Evolutionary conservation across 2,888 invertebrate species (phyloP), one percentile per base, ranked within the genome.

Genomic region (Pristionchus arcanus): DNA sequence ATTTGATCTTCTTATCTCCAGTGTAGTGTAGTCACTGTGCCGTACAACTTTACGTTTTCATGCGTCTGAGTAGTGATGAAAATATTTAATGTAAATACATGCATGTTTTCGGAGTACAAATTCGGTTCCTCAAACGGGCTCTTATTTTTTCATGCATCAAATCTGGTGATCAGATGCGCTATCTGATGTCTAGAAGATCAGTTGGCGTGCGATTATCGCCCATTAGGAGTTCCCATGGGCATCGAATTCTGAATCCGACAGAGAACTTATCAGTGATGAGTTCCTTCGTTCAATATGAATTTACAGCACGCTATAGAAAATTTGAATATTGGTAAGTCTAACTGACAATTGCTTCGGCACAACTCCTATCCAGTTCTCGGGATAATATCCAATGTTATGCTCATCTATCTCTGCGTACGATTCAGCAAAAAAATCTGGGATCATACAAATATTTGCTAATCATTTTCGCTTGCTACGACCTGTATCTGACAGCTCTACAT

Each of bases 391-490:
- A 77, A 77, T 42, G 74, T 42, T 2, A 42, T 77, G 9, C 74
- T 77, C 16, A 37, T 77, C 21, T 77, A 77, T 42, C 74, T 77
- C 42, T 31, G 34, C 11, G 25, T 37, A 3, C 34, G 42, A 11
- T 77, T 77, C 74, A 42, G 37, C 25, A 77, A 42, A 77, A 7
- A 42, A 77, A 37, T 42, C 19, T 77, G 42, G 74, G 74, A 77
- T 19, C 74, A 11, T 77, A 77, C 74, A 77, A 77, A 42, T 77
- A 77, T 42, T 25, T 77, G 21, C 37, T 77, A 25, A 42, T 77
- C 0, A 77, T 77, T 42, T 77, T 77, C 42, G 74, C 74, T 25
- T 37, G 9, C 74, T 77, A 77, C 31, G 74, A 77, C 42, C 25
- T 77, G 42, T 77, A 5, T 42, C 25, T 77, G 42, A 77, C 74